Conservation (phyloP, 1,140 invertebrate species). For the Sminthurides bifidus region DNA sequence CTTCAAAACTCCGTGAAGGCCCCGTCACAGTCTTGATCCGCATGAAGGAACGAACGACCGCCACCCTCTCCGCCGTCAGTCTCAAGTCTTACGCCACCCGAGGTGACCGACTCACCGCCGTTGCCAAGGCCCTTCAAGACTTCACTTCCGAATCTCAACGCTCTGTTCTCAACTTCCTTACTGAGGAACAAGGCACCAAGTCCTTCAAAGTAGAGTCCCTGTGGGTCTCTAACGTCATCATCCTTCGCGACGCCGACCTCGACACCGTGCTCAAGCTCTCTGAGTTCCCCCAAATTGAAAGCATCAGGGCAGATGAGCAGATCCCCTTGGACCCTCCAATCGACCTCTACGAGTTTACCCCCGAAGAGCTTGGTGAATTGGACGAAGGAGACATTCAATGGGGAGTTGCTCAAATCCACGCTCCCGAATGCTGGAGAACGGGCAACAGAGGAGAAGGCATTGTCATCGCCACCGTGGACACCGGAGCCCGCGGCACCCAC, state of each 20-base stretch:
- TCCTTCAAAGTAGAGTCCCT: no score
- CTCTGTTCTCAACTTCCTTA: neutral
- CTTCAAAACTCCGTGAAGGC: neutral
- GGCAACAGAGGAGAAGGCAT: neutral
- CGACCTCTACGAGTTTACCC: neutral
- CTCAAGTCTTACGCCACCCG: neutral
- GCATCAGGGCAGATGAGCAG: neutral
- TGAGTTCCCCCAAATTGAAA: neutral
- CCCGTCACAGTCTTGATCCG: neutral
- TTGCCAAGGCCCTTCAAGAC: neutral
- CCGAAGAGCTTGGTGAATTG: neutral
- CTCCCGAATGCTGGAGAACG: neutral
- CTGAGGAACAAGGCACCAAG: neutral
- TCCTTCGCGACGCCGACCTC: neutral
- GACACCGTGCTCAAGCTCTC: neutral
- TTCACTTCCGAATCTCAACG: neutral
- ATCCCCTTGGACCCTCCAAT: neutral
- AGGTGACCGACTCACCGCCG: neutral
- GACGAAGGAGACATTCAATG: neutral
- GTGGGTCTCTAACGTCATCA: neutral
- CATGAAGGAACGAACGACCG: neutral
- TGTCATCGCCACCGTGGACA: conserved; percentile 3
- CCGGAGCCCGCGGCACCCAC: conserved; percentile 5
- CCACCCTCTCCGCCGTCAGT: neutral
- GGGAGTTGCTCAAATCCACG: neutral